A percentile compares a stretch with the other conserved stretches of the same genome.
phyloP scores from a whole-genome alignment of 2,113 vertebrate species.

The Typhlomys cinereus region DNA sequence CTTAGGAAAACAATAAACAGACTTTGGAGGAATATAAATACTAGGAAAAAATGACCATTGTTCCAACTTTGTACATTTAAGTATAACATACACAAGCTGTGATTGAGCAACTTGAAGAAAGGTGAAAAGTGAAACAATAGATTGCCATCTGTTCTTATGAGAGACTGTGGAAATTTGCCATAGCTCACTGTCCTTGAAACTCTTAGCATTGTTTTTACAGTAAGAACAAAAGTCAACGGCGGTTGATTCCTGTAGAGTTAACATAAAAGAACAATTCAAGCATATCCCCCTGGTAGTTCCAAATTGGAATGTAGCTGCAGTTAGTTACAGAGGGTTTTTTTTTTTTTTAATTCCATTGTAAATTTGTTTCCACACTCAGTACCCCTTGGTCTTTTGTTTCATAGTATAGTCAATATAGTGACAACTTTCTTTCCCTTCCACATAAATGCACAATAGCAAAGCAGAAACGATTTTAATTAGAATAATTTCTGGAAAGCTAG shows the following conservation, averaged over 20 bases:
- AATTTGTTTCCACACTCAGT: background rate
- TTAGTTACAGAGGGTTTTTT: background rate
- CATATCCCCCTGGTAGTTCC: background rate
- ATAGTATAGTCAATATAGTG: background rate
- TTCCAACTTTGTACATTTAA: background rate
- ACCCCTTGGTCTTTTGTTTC: background rate
- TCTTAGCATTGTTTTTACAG: background rate
- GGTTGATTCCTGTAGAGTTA: background rate
- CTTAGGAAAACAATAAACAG: constrained; percentile 50
- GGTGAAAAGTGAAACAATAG: constrained; percentile 37
- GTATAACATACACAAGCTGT: constrained; percentile 32
- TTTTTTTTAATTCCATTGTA: constrained; percentile 35
- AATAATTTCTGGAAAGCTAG: no score
- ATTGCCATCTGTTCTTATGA: constrained; percentile 29
- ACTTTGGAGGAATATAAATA: constrained; percentile 21
- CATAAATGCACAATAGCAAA: constrained; percentile 32
- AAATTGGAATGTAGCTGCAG: constrained; percentile 3
- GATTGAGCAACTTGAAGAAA: constrained; percentile 53
- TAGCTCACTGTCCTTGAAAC: background rate
- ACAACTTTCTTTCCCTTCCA: constrained; percentile 21
- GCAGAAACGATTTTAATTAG: background rate
- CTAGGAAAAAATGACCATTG: constrained; percentile 30
- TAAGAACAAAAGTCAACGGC: background rate
- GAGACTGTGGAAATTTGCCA: constrained; percentile 27
- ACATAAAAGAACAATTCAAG: background rate